phyloP scores from a whole-genome alignment of 2,113 vertebrate genomes.

The Lophochroa leadbeateri region DNA sequence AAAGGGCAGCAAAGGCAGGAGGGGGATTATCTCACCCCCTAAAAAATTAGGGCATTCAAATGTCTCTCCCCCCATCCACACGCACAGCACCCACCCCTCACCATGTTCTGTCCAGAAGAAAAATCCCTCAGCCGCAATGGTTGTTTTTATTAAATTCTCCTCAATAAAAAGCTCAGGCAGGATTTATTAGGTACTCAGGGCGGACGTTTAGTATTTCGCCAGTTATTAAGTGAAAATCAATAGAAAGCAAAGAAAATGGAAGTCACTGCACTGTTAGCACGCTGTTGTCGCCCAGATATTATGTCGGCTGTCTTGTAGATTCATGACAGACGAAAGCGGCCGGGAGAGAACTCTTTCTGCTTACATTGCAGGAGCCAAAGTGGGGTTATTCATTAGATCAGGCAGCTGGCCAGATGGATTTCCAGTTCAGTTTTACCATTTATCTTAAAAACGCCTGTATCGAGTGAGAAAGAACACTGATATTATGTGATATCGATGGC shows the following conservation, averaged over 20 bases:
- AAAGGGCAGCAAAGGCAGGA: not conserved
- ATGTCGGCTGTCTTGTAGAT: slow-evolving; percentile 99
- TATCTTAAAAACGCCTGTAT: slow-evolving; percentile 96
- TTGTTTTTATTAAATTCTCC: slow-evolving; percentile 99
- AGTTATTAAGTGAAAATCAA: slow-evolving; percentile 99
- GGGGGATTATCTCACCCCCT: not conserved
- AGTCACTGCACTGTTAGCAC: slow-evolving; percentile 96
- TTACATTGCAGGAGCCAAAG: slow-evolving; percentile 99
- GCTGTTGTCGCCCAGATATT: slow-evolving; percentile 99
- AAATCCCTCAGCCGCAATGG: slow-evolving; percentile 92
- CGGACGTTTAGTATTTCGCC: slow-evolving; percentile 99
- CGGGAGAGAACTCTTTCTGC: slow-evolving; percentile 97
- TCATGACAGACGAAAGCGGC: slow-evolving; percentile 93
- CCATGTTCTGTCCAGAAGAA: slow-evolving; percentile 87
- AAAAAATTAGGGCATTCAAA: slow-evolving; percentile 58
- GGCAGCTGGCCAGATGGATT: slow-evolving; percentile 99
- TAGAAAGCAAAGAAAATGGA: slow-evolving; percentile 99
- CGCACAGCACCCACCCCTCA: slow-evolving; percentile 53
- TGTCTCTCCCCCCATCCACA: slow-evolving; percentile 19
- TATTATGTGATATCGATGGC: slow-evolving; percentile 99
- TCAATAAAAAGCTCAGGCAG: slow-evolving; percentile 99
- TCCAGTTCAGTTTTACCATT: slow-evolving; percentile 98
- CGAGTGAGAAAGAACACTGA: slow-evolving; percentile 98
- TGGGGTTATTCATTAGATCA: slow-evolving; percentile 99
- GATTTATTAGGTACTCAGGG: slow-evolving; percentile 99